Percentiles rank a stretch among this genome's conserved stretches.
These are phyloP conservation scores for Fistularia commersonii DNA, from an alignment of 2,797 vertebrate genomes.

Conservation along the genomic window DNA sequence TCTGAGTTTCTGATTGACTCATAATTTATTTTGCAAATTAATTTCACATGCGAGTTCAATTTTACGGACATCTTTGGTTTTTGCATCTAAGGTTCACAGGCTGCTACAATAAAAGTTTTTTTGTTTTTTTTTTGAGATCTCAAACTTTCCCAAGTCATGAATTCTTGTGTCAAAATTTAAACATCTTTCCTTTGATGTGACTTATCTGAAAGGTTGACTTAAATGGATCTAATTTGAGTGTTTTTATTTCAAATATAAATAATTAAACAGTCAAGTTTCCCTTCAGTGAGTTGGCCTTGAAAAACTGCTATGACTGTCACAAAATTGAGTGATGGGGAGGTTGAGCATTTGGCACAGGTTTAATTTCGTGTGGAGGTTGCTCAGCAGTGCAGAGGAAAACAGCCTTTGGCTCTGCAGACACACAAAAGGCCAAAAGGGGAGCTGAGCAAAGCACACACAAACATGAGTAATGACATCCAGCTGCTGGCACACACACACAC, in stretches of 20 bases:
- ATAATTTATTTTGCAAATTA: too few relatives aligned
- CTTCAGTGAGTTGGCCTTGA: not conserved
- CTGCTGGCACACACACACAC: constrained; percentile 34
- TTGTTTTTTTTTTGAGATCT: too few relatives aligned
- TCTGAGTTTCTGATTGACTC: too few relatives aligned
- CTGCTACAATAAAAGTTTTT: too few relatives aligned
- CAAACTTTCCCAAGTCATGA: not conserved
- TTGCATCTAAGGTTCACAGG: too few relatives aligned
- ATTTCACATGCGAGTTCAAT: too few relatives aligned
- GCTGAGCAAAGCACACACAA: constrained; percentile 40
- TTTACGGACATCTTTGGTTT: too few relatives aligned
- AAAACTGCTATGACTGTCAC: constrained; percentile 16
- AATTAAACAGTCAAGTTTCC: not conserved
- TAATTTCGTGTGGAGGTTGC: constrained; percentile 39
- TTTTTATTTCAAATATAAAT: constrained; percentile 4
- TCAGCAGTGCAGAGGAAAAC: constrained; percentile 41
- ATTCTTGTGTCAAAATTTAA: too few relatives aligned
- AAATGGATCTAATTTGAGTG: constrained; percentile 3
- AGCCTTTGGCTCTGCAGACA: constrained; percentile 47
- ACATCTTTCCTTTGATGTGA: not conserved
- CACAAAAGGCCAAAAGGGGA: constrained; percentile 58
- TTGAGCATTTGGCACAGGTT: constrained; percentile 30
- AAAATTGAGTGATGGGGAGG: constrained; percentile 31
- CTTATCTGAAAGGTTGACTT: constrained; percentile 10
- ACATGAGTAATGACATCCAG: constrained; percentile 67